phyloP scores from a whole-genome alignment of 2,113 vertebrate genomes.

The Orientallactaga bullata region DNA sequence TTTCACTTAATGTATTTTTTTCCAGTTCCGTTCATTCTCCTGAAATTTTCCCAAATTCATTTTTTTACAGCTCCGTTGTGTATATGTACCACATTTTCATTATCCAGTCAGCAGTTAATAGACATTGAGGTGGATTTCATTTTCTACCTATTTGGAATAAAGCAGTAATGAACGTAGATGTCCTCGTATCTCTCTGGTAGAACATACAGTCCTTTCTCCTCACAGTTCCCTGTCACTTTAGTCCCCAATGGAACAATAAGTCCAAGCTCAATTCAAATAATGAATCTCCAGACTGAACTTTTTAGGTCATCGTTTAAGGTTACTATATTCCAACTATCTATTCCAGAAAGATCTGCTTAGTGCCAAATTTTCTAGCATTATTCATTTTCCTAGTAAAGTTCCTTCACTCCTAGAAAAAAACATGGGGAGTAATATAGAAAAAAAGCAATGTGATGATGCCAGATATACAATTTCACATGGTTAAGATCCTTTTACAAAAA shows the following conservation, averaged over 20 bases:
- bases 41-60: too few relatives aligned
- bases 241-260: not conserved
- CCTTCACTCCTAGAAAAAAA: not conserved
- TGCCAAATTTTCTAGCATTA: not conserved
- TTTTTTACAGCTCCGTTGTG: too few relatives aligned
- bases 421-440: not conserved
- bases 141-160: too few relatives aligned
- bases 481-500: conserved; percentile 5
- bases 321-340: not conserved
- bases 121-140: too few relatives aligned
- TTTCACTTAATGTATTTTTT: too few relatives aligned
- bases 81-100: too few relatives aligned
- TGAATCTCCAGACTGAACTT: conserved; percentile 46
- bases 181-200: too few relatives aligned
- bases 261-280: not conserved
- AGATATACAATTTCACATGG: not conserved
- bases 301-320: not conserved
- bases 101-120: too few relatives aligned
- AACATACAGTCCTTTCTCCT: not conserved
- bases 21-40: too few relatives aligned
- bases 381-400: not conserved
- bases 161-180: too few relatives aligned
- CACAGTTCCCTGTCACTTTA: not conserved
- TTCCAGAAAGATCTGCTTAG: not conserved
- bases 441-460: not conserved